Evolutionary conservation across 2,113 vertebrate genomes (phyloP), one percentile per base, ranked within the genome.

Genomic region (Hyaena hyaena): DNA sequence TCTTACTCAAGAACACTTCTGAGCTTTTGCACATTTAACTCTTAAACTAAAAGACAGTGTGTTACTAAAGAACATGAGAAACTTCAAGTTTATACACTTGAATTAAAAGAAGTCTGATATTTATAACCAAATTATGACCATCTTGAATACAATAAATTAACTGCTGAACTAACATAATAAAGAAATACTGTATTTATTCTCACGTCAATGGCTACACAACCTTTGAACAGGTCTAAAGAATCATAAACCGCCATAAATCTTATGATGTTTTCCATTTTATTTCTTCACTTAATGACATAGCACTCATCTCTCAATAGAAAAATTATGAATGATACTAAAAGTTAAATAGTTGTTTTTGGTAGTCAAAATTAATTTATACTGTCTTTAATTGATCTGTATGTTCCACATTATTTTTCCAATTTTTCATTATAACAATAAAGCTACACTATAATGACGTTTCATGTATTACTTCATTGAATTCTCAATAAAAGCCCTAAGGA

Each of bases 41-140:
- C 90, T 94, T 97, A 65, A 9, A 79, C 33, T 68, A 86, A 96
- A 83, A 93, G 43, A 90, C 14, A 95, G 77, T 95, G 77, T 90
- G 89, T 98, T 98, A 98, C 97, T 97, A 85, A 96, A 92, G 43
- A 97, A 95, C 90, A 97, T 81, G 79, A 97, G 96, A 97, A 98
- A 98, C 93, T 97, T 98, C 80, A 98, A 96, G 97, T 97, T 97
- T 93, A 98, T 97, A 97, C 96, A 95, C 93, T 98, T 95, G 83
- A 68, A 97, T 87, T 96, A 93, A 97, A 97, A 96, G 92, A 97
- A 98, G 94, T 98, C 95, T 97, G 93, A 97, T 97, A 98, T 96
- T 98, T 98, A 98, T 97, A 98, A 93, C 90, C 95, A 97, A 87
- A 96, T 98, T 98, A 93, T 91, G 92, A 97, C 93, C 97, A 92